Conservation (phyloP, 2,888 invertebrate species). For the Torymus auratus region DNA sequence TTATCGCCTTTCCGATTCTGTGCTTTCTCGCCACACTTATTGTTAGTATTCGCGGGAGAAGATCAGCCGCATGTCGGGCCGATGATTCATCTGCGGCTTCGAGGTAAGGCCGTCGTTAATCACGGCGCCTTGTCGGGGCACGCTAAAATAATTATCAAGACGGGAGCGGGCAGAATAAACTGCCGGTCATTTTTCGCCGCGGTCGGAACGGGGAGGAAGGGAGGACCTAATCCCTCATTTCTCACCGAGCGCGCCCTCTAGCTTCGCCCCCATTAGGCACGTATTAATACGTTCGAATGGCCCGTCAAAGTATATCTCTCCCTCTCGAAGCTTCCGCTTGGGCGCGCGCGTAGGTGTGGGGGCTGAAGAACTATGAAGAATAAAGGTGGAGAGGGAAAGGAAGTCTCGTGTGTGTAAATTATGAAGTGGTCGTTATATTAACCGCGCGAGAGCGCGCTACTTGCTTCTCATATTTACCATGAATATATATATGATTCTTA, state of each 20-base stretch:
- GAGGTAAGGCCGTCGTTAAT: conserved; percentile 17
- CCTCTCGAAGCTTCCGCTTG: no score
- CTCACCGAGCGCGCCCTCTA: neutral
- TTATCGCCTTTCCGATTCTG: no score
- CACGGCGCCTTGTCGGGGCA: neutral
- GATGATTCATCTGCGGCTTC: conserved; percentile 6
- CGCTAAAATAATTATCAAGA: conserved; percentile 36
- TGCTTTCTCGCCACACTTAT: no score
- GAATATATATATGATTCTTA: no score
- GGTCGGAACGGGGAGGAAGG: neutral
- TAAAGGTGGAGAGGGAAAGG: neutral
- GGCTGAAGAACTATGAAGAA: neutral
- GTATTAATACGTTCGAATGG: conserved; percentile 24
- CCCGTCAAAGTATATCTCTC: neutral
- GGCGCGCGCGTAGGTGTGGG: neutral
- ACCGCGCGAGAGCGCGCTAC: no score
- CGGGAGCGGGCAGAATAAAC: conserved; percentile 12
- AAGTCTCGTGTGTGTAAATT: no score
- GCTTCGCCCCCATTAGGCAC: neutral
- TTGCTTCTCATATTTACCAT: no score
- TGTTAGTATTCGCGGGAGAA: neutral
- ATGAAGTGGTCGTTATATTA: no score
- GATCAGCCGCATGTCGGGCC: neutral
- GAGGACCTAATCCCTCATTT: conserved; percentile 1
- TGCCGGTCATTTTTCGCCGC: conserved; percentile 1